These are phyloP conservation scores for Chrysopilus asiliformis DNA, from an alignment of 2,888 invertebrate genomes.

Conservation along the genomic window DNA sequence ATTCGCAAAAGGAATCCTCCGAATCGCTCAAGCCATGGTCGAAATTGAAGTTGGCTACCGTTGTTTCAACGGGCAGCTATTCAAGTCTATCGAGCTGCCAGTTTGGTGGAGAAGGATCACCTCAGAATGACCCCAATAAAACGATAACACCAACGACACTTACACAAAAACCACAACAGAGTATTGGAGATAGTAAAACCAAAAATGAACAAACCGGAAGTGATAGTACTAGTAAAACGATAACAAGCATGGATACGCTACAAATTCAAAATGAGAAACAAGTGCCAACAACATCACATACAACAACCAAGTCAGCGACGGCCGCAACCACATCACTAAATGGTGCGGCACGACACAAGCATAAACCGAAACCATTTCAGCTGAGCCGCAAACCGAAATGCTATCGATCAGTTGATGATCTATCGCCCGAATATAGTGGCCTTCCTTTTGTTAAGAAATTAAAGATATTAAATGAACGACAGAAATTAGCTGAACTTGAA, in stretches of 20 bases:
- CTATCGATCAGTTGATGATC: constrained; percentile 72
- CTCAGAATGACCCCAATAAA: constrained; percentile 15
- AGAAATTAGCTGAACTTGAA: constrained; percentile 71
- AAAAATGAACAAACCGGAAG: neutral
- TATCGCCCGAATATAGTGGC: constrained; percentile 76
- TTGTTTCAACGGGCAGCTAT: constrained; percentile 32
- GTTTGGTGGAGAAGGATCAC: constrained; percentile 6
- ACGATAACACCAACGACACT: neutral
- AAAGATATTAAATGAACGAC: constrained; percentile 76
- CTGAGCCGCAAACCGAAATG: constrained; percentile 39
- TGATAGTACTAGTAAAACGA: neutral
- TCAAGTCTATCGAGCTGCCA: constrained; percentile 27
- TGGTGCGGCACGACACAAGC: neutral
- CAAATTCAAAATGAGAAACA: no score
- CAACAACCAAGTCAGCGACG: no score
- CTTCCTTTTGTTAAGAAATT: constrained; percentile 78
- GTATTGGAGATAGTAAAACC: neutral
- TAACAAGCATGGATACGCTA: neutral
- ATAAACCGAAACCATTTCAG: constrained; percentile 11
- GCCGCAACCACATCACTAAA: neutral
- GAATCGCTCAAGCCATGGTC: constrained; percentile 51
- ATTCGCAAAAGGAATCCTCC: constrained; percentile 20
- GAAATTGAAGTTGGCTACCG: constrained; percentile 58
- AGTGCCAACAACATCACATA: neutral
- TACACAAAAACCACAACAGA: neutral